Conservation (phyloP, 1,140 invertebrate genomes). For the Drosophila fuyamai region DNA sequence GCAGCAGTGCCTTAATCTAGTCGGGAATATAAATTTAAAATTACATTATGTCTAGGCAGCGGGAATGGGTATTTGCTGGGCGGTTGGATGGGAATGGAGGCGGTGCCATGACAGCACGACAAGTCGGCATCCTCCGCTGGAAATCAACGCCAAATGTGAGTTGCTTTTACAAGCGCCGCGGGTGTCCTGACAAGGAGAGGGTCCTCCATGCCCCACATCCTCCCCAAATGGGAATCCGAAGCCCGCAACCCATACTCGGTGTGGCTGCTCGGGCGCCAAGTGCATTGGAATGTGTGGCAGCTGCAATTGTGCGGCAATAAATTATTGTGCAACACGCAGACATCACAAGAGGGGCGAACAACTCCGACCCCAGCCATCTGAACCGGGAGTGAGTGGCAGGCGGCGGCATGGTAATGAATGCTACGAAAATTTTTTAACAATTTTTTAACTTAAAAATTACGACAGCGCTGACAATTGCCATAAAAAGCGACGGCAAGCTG, state of each 20-base stretch:
- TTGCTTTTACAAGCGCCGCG: constrained; percentile 73
- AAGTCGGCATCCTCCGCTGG: constrained; percentile 35
- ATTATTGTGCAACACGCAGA: constrained; percentile 82
- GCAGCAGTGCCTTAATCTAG: constrained; percentile 51
- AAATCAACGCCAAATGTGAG: constrained; percentile 63
- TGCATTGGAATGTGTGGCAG: constrained; percentile 82
- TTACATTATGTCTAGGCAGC: constrained; percentile 35
- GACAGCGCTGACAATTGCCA: constrained; percentile 79
- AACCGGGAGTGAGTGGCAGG: constrained; percentile 57
- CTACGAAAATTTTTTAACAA: constrained; percentile 79
- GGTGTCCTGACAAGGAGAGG: constrained; percentile 43
- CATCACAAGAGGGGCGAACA: constrained; percentile 32
- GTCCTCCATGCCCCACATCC: neutral
- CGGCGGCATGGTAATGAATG: constrained; percentile 71
- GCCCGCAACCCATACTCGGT: constrained; percentile 16
- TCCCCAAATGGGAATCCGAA: constrained; percentile 13
- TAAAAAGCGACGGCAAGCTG: constrained; percentile 47
- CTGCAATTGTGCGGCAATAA: constrained; percentile 82
- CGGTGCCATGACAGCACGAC: constrained; percentile 49
- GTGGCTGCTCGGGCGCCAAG: constrained; percentile 63
- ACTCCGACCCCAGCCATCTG: neutral
- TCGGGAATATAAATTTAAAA: constrained; percentile 51
- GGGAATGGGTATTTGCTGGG: constrained; percentile 16
- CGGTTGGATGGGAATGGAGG: constrained; percentile 4
- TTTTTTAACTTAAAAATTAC: constrained; percentile 82